Evolutionary conservation across 2,888 invertebrate species (phyloP).

Genomic region (Leptopilina drosophilae): DNA sequence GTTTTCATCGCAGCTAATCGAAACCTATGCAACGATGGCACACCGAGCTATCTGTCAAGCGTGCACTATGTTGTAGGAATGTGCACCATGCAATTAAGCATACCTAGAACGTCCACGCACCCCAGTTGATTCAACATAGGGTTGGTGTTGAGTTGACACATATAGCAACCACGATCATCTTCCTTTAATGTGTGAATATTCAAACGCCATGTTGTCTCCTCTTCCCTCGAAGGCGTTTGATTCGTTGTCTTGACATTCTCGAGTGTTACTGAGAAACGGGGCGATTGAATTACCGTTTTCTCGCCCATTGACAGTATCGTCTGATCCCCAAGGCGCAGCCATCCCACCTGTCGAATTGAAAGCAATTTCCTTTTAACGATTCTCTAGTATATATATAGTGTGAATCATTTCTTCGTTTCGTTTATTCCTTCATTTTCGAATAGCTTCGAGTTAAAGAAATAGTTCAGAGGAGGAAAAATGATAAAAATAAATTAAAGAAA

Average conservation of each 20-base stretch:
- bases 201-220: conserved; percentile 85
- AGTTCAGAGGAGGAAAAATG: too few relatives aligned
- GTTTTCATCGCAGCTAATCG: conserved; percentile 36
- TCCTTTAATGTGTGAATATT: conserved; percentile 86
- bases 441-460: too few relatives aligned
- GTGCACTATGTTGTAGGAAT: conserved; percentile 60
- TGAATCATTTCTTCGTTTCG: conserved; percentile 17
- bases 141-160: conserved; percentile 89
- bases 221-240: conserved; percentile 75
- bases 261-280: conserved; percentile 83
- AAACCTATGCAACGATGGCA: conserved; percentile 56
- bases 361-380: conserved; percentile 40
- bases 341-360: conserved; percentile 82
- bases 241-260: conserved; percentile 70
- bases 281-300: conserved; percentile 86
- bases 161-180: conserved; percentile 87
- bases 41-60: conserved; percentile 53
- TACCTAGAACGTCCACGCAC: conserved; percentile 88
- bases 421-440: conserved; percentile 6
- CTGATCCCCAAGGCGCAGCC: conserved; percentile 87
- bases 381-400: background rate
- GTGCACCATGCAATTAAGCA: conserved; percentile 69
- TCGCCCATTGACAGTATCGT: conserved; percentile 86
- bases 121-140: conserved; percentile 88
- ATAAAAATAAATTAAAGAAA: too few relatives aligned